These are phyloP conservation scores for Oceanodroma tethys DNA, from an alignment of 2,113 vertebrate genomes.

Conservation along the genomic window DNA sequence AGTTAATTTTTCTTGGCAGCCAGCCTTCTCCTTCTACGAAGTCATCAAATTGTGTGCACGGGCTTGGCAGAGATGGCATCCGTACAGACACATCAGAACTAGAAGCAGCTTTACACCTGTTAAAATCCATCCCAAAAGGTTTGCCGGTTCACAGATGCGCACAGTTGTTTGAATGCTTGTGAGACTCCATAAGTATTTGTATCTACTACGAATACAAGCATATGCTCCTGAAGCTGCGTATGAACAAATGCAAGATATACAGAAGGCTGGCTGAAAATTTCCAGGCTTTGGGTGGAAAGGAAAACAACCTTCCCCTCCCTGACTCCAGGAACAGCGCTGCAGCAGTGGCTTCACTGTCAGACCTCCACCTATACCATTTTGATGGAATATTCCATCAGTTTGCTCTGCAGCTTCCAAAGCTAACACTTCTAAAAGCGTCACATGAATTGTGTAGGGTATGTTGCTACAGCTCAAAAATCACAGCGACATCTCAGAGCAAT, in stretches of 20 bases:
- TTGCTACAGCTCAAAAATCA: not conserved
- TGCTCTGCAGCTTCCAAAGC: not conserved
- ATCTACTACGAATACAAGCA: not conserved
- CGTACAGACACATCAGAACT: not conserved
- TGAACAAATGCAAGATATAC: not conserved
- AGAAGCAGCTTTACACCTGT: not conserved
- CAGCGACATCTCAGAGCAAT: not conserved
- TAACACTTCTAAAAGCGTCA: not conserved
- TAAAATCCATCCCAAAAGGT: constrained; percentile 7
- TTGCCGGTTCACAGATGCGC: not conserved
- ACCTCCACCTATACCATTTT: not conserved
- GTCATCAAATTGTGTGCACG: not conserved
- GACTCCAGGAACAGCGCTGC: not conserved
- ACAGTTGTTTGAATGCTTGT: not conserved
- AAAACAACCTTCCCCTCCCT: not conserved
- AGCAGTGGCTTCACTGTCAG: not conserved
- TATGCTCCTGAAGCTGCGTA: constrained; percentile 11
- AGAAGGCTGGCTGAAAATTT: not conserved
- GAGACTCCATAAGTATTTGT: not conserved
- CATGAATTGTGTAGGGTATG: not conserved
- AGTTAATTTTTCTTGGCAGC: constrained; percentile 23
- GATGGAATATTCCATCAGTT: not conserved
- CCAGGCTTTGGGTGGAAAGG: not conserved
- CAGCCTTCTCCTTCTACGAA: not conserved
- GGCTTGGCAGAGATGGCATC: not conserved